Conservation (phyloP, 2,113 vertebrate species). For the Pyxicephalus adspersus region DNA sequence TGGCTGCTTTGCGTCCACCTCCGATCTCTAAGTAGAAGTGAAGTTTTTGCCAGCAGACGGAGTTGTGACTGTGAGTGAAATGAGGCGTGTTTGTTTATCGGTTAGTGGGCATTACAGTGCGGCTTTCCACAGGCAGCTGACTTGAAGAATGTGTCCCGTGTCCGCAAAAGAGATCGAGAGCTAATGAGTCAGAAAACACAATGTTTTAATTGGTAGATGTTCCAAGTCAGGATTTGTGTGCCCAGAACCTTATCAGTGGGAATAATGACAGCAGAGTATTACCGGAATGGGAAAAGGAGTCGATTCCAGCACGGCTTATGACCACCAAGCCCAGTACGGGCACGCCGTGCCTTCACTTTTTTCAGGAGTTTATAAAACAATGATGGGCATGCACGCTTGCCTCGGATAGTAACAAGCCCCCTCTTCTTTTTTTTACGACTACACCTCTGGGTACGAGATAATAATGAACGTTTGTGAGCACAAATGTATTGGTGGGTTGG, state of each 20-base stretch:
- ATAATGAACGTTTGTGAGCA: too few species aligned
- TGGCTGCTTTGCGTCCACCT: background rate
- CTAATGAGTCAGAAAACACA: slow-evolving; percentile 47
- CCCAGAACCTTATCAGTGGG: background rate
- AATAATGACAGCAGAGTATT: background rate
- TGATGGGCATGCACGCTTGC: too few species aligned
- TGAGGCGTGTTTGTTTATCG: slow-evolving; percentile 44
- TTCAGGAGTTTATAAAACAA: too few species aligned
- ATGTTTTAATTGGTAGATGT: slow-evolving; percentile 47
- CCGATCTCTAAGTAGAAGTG: background rate
- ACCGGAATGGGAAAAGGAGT: background rate
- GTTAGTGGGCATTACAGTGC: background rate
- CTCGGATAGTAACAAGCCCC: too few species aligned
- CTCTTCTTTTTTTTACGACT: too few species aligned
- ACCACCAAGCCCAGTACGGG: too few species aligned
- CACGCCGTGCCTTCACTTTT: too few species aligned
- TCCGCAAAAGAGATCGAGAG: background rate
- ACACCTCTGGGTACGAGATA: too few species aligned
- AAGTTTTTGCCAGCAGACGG: background rate
- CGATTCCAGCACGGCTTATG: too few species aligned
- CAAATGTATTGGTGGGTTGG: too few species aligned
- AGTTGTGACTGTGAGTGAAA: slow-evolving; percentile 27
- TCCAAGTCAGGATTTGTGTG: background rate
- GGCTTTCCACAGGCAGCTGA: background rate
- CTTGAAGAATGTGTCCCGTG: slow-evolving; percentile 3